Percentiles rank a stretch among this genome's conserved stretches.
Conservation (phyloP, 2,113 vertebrate genomes). For the Podarcis cretensis region DNA sequence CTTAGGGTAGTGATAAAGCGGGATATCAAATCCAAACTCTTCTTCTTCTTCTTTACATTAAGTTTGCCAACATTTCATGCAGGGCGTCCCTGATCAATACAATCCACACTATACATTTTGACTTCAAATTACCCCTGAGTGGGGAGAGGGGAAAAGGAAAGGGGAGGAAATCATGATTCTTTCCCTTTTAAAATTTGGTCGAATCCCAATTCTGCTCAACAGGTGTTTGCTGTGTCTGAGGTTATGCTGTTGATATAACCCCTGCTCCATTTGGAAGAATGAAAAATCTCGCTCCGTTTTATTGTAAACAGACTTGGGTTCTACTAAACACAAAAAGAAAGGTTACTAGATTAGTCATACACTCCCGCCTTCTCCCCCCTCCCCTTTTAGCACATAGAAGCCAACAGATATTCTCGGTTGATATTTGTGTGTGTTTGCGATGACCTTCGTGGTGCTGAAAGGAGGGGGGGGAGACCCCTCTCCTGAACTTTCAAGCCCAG, state of each 20-base stretch:
- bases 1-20: no score
- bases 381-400: background rate
- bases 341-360: conserved; percentile 83
- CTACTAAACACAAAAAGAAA: conserved; percentile 79
- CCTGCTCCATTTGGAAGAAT: conserved; percentile 88
- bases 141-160: background rate
- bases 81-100: background rate
- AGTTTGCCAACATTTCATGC: background rate
- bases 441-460: background rate
- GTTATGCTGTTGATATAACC: conserved; percentile 86
- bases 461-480: fast-evolving
- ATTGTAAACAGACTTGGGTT: conserved; percentile 83
- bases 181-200: conserved; percentile 34
- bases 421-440: background rate
- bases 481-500: fast-evolving
- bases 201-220: conserved; percentile 67
- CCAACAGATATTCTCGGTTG: background rate
- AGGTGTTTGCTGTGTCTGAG: conserved; percentile 91
- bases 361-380: conserved; percentile 28
- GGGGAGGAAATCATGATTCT: background rate
- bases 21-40: no score
- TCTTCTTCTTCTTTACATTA: background rate
- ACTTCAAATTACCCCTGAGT: background rate
- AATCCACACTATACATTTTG: no score
- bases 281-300: conserved; percentile 78